Conservation (phyloP, 1,140 invertebrate genomes). For the Venustaconcha ellipsiformis region DNA sequence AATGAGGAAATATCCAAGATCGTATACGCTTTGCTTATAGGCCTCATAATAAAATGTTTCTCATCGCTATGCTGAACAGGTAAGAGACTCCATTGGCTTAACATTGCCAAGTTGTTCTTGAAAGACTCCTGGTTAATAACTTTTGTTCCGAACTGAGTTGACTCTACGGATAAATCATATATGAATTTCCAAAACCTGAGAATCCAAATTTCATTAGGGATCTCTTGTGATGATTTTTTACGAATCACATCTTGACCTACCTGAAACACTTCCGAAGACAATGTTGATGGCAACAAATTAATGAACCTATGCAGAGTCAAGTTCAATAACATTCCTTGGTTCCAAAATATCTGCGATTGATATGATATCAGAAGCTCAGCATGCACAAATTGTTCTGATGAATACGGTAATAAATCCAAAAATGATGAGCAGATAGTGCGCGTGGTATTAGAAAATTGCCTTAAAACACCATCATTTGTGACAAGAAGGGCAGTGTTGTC, state of each 20-base stretch:
- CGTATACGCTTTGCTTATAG: neutral
- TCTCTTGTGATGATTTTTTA: neutral
- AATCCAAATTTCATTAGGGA: too few relatives aligned
- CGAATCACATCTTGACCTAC: neutral
- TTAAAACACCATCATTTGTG: conserved; percentile 15
- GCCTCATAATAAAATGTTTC: neutral
- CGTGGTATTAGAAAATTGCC: neutral
- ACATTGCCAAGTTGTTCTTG: neutral
- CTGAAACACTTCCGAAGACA: neutral
- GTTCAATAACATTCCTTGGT: neutral
- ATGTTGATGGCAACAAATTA: neutral
- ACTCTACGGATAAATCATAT: too few relatives aligned
- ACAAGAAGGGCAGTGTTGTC: conserved; percentile 5
- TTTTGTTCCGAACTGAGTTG: neutral
- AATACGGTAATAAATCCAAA: neutral
- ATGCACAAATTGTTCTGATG: conserved; percentile 14
- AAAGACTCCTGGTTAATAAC: neutral
- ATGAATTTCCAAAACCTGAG: too few relatives aligned
- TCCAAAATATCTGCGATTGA: too few relatives aligned
- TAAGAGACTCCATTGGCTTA: conserved; percentile 11
- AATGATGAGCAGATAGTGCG: neutral
- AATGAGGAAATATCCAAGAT: neutral
- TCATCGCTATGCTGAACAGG: neutral
- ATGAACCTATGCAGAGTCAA: conserved; percentile 8
- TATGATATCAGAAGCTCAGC: neutral